These are phyloP conservation scores for Scleropages formosus DNA, from an alignment of 2,797 vertebrate genomes.

Conservation along the genomic window DNA sequence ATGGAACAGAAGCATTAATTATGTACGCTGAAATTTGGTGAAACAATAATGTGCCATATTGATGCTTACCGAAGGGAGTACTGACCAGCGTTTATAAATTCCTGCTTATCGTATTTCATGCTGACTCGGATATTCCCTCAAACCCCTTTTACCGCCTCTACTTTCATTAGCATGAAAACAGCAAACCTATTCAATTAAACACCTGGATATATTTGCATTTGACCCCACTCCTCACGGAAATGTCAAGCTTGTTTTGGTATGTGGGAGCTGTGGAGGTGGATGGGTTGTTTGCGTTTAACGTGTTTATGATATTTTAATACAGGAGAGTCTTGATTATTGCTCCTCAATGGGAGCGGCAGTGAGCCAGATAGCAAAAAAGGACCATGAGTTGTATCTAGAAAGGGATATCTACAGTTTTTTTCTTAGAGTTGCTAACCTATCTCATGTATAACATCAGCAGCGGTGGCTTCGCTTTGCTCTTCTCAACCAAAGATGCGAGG, in stretches of 20 bases:
- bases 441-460: no score
- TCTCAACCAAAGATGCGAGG: no score
- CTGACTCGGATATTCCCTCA: background rate
- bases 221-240: background rate
- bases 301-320: no score
- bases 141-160: background rate
- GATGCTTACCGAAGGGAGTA: background rate
- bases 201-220: background rate
- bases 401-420: no score
- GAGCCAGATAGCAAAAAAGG: no score
- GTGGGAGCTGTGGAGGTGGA: no score
- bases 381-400: no score
- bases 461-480: no score
- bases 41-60: background rate
- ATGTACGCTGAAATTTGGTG: background rate
- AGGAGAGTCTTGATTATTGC: no score
- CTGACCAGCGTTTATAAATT: constrained; percentile 10
- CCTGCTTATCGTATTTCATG: background rate
- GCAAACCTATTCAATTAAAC: background rate
- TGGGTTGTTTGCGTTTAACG: background rate
- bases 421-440: no score
- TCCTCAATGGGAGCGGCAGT: no score
- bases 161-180: constrained; percentile 20
- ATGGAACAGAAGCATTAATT: background rate
- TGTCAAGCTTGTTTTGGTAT: background rate